These are phyloP conservation scores for Nephrotoma guestfalica DNA, from an alignment of 2,888 invertebrate genomes.

Conservation along the genomic window DNA sequence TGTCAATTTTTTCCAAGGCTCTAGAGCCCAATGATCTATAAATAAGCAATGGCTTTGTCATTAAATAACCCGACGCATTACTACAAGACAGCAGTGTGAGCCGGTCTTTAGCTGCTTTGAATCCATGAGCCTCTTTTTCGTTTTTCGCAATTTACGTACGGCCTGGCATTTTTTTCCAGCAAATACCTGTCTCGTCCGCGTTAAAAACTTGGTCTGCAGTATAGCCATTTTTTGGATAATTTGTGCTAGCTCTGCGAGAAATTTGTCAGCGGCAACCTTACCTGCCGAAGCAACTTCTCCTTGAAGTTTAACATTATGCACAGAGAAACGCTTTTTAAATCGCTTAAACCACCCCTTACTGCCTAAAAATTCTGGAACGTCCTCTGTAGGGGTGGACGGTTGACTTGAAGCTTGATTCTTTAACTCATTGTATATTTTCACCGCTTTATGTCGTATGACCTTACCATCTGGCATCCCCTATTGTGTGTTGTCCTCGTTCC, in stretches of 20 bases:
- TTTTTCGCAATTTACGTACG: too few species aligned
- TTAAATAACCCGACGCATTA: too few species aligned
- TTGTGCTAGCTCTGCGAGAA: background rate
- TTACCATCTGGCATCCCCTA: background rate
- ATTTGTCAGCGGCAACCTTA: background rate
- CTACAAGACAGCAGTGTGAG: too few species aligned
- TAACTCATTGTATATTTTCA: background rate
- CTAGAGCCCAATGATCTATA: too few species aligned
- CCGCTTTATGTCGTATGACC: background rate
- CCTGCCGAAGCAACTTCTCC: background rate
- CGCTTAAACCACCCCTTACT: background rate
- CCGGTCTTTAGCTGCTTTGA: too few species aligned
- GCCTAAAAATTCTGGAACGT: background rate
- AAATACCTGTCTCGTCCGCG: too few species aligned
- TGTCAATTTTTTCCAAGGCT: too few species aligned
- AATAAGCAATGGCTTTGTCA: too few species aligned
- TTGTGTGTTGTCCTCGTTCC: too few species aligned
- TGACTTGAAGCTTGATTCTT: background rate
- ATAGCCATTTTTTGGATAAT: background rate
- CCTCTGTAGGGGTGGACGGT: background rate
- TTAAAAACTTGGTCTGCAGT: too few species aligned
- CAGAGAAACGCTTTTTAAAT: background rate
- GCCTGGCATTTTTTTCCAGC: too few species aligned
- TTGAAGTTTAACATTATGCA: background rate
- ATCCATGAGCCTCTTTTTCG: too few species aligned